Conservation (phyloP, 2,797 vertebrate species). For the Bovichtus diacanthus region DNA sequence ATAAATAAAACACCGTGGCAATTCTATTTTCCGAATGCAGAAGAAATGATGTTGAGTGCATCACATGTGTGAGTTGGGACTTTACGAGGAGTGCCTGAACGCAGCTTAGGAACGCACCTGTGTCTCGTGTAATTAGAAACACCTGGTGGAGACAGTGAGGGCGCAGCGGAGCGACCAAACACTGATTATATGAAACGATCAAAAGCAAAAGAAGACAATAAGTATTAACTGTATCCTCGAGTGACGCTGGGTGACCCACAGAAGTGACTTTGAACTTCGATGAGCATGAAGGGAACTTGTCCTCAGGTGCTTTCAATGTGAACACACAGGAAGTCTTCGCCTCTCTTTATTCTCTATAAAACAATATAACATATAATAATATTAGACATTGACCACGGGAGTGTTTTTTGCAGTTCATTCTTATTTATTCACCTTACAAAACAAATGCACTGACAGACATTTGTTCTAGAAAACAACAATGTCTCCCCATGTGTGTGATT, state of each 20-base stretch:
- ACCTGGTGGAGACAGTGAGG: neutral
- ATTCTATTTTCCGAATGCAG: neutral
- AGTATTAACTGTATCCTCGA: neutral
- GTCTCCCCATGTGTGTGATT: neutral
- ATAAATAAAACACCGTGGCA: neutral
- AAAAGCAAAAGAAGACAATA: neutral
- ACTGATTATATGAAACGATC: neutral
- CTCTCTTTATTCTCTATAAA: neutral
- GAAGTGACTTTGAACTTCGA: neutral
- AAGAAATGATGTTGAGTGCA: neutral
- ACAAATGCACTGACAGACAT: neutral
- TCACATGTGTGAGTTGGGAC: rapidly evolving
- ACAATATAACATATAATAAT: too few species aligned
- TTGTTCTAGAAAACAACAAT: neutral
- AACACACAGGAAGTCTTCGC: too few species aligned
- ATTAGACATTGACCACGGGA: neutral
- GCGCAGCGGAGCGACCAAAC: too few species aligned
- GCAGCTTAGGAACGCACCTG: neutral
- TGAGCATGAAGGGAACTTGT: too few species aligned
- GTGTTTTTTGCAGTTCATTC: neutral
- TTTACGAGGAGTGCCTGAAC: neutral
- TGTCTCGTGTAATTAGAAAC: neutral
- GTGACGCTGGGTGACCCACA: neutral
- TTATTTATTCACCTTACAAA: neutral
- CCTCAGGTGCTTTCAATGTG: neutral